Percentiles rank a stretch among this genome's conserved stretches.
phyloP scores from a whole-genome alignment of 2,888 invertebrate genomes.

The Phalangium opilio region DNA sequence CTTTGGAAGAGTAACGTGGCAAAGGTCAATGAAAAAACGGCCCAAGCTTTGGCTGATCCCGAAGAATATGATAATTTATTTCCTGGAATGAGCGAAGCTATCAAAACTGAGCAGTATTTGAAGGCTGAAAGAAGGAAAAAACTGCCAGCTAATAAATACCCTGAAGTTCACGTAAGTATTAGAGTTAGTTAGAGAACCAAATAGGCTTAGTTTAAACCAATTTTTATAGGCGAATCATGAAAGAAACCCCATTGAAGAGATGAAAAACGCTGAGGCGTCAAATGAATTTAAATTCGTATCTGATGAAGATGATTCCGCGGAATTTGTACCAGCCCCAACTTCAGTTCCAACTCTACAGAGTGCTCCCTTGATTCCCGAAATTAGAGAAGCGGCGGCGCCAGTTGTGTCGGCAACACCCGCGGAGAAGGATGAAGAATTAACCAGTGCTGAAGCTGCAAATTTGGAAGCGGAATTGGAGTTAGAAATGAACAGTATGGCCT shows the following conservation, averaged over 20 bases:
- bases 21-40: slow-evolving; percentile 70
- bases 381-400: slow-evolving; percentile 14
- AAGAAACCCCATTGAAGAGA: slow-evolving; percentile 53
- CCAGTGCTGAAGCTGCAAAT: slow-evolving; percentile 27
- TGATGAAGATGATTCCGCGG: slow-evolving; percentile 8
- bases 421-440: slow-evolving; percentile 1
- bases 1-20: slow-evolving; percentile 72
- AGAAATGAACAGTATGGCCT: slow-evolving; percentile 62
- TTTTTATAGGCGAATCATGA: slow-evolving; percentile 42
- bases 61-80: slow-evolving; percentile 91
- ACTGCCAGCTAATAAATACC: slow-evolving; percentile 45
- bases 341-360: too few species aligned
- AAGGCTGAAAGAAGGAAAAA: slow-evolving; percentile 30
- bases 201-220: background rate
- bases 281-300: slow-evolving; percentile 36
- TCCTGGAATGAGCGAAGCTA: slow-evolving; percentile 57
- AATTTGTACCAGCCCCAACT: too few species aligned
- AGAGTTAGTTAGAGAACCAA: background rate
- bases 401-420: slow-evolving; percentile 15
- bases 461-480: slow-evolving; percentile 58
- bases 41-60: slow-evolving; percentile 89
- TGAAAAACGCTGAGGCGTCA: slow-evolving; percentile 43
- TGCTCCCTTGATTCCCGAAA: slow-evolving; percentile 3
- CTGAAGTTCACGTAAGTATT: slow-evolving; percentile 33
- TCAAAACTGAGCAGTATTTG: slow-evolving; percentile 53